These are phyloP conservation scores for Thera britannica DNA, from an alignment of 2,888 invertebrate genomes.

Conservation along the genomic window DNA sequence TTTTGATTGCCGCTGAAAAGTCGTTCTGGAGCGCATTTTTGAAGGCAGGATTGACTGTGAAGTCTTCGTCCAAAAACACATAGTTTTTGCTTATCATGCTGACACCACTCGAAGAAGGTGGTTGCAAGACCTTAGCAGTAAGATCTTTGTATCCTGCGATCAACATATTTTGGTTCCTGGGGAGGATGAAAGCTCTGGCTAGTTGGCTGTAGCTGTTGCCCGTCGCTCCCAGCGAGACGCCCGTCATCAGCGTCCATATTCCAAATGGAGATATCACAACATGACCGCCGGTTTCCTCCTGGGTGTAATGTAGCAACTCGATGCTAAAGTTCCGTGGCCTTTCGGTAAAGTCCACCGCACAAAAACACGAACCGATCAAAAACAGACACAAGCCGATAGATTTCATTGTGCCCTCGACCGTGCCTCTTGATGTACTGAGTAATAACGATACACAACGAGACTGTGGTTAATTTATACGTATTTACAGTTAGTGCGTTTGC, in stretches of 20 bases:
- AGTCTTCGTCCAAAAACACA: conserved; percentile 71
- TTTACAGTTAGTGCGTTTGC: conserved; percentile 35
- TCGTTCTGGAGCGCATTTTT: conserved; percentile 58
- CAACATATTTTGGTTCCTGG: conserved; percentile 54
- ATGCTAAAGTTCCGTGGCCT: conserved; percentile 75
- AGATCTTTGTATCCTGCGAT: conserved; percentile 64
- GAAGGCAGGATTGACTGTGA: conserved; percentile 61
- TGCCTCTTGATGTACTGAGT: conserved; percentile 61
- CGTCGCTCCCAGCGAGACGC: conserved; percentile 70
- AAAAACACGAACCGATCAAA: conserved; percentile 59
- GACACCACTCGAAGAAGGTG: conserved; percentile 62
- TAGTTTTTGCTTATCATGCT: conserved; percentile 70
- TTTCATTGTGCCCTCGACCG: conserved; percentile 63
- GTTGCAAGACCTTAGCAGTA: conserved; percentile 60
- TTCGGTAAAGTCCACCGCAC: conserved; percentile 67
- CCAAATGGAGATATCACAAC: conserved; percentile 79
- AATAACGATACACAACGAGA: conserved; percentile 60
- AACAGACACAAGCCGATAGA: conserved; percentile 54
- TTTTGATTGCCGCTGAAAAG: conserved; percentile 68
- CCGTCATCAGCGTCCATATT: conserved; percentile 80
- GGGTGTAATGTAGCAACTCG: conserved; percentile 72
- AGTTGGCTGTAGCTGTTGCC: conserved; percentile 68
- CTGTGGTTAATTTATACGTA: conserved; percentile 59
- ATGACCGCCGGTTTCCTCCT: conserved; percentile 67
- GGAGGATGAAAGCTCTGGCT: conserved; percentile 66